Conservation (phyloP, 2,888 invertebrate genomes). For the Cephus nigrinus region DNA sequence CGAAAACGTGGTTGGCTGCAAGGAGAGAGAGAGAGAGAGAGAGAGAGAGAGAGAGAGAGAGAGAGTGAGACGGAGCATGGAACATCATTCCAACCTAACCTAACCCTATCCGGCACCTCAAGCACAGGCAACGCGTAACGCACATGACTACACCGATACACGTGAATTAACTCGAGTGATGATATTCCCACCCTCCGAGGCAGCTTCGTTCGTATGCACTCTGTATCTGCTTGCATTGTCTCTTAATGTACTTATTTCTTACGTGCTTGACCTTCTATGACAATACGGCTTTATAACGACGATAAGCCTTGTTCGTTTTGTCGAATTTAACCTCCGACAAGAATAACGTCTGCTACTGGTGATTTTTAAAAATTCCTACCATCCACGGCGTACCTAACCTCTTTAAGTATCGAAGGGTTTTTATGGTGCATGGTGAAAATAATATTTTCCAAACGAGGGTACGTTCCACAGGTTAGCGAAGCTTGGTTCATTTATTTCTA, state of each 20-base stretch:
- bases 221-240: background rate
- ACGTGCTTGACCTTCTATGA: background rate
- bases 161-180: background rate
- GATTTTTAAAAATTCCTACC: background rate
- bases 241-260: background rate
- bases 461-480: background rate
- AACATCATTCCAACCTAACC: background rate
- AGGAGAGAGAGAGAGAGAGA: background rate
- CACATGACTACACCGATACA: background rate
- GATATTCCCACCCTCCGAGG: background rate
- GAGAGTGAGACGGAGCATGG: background rate
- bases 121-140: background rate
- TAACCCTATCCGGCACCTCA: background rate
- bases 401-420: background rate
- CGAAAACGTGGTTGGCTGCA: slow-evolving; percentile 9
- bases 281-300: background rate
- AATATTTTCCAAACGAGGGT: background rate
- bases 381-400: background rate
- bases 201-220: background rate
- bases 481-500: background rate
- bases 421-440: background rate
- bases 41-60: too few relatives aligned
- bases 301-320: background rate
- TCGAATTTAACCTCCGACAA: background rate
- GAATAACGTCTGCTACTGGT: background rate